Percentiles rank a stretch among this genome's conserved stretches.
phyloP scores from a whole-genome alignment of 2,113 vertebrate genomes.

The Felis chaus region DNA sequence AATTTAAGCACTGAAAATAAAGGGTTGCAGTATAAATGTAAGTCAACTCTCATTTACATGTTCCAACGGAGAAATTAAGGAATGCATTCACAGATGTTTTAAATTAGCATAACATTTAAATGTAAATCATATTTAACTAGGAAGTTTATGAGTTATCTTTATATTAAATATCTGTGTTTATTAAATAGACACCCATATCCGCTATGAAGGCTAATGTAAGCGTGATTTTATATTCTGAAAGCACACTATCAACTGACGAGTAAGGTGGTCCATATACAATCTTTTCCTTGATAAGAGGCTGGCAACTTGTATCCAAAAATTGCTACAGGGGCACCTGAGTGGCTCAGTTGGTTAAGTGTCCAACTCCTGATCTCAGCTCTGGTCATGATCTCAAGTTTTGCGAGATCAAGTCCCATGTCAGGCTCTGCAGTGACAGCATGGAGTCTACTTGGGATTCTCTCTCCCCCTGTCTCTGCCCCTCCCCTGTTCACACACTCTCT shows the following conservation, averaged over 20 bases:
- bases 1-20: neutral
- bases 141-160: neutral
- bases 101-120: slow-evolving; percentile 25
- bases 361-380: no score
- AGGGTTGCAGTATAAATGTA: neutral
- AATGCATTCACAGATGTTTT: neutral
- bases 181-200: neutral
- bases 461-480: no score
- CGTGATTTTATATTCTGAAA: slow-evolving; percentile 10
- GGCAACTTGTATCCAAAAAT: slow-evolving; percentile 26
- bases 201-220: neutral
- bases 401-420: no score
- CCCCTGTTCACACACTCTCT: no score
- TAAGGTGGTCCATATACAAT: neutral
- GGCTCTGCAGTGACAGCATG: no score
- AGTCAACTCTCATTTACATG: neutral
- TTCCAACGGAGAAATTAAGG: neutral
- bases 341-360: no score
- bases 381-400: no score
- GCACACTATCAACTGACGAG: neutral
- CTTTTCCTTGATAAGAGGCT: neutral
- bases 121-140: slow-evolving; percentile 39
- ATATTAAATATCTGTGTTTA: neutral
- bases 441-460: no score
- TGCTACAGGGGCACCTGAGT: neutral